Evolutionary conservation across 2,888 invertebrate species (phyloP).

Genomic region (Nemurella pictetii): DNA sequence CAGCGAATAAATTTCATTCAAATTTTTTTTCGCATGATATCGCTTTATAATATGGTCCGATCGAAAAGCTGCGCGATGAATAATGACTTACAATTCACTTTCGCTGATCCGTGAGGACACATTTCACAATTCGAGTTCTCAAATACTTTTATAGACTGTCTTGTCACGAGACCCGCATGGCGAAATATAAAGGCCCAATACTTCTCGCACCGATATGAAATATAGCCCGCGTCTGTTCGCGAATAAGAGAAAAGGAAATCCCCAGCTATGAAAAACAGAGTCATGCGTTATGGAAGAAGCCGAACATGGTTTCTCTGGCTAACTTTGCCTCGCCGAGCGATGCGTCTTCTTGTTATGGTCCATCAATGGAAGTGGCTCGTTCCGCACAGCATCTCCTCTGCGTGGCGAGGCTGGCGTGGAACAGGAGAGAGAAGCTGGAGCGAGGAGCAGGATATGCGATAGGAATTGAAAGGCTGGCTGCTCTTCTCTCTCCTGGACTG

Average conservation of each 20-base stretch:
- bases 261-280: neutral
- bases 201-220: neutral
- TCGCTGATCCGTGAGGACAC: neutral
- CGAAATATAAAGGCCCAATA: neutral
- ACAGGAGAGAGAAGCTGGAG: too few species aligned
- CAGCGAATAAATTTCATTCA: neutral
- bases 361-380: slow-evolving; percentile 13
- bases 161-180: neutral
- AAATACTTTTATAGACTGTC: neutral
- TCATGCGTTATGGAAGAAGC: slow-evolving; percentile 6
- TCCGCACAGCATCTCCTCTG: neutral
- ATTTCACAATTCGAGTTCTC: neutral
- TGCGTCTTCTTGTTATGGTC: neutral
- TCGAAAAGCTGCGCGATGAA: neutral
- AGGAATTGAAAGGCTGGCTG: slow-evolving; percentile 13
- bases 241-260: neutral
- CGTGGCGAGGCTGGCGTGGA: too few species aligned
- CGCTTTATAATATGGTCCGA: neutral
- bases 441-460: neutral
- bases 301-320: neutral
- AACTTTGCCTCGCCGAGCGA: neutral
- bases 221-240: neutral
- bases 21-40: neutral
- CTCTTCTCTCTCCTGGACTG: neutral
- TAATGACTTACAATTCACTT: neutral